Evolutionary conservation across 1,140 invertebrate species (phyloP).

Genomic region (Lerema accius): DNA sequence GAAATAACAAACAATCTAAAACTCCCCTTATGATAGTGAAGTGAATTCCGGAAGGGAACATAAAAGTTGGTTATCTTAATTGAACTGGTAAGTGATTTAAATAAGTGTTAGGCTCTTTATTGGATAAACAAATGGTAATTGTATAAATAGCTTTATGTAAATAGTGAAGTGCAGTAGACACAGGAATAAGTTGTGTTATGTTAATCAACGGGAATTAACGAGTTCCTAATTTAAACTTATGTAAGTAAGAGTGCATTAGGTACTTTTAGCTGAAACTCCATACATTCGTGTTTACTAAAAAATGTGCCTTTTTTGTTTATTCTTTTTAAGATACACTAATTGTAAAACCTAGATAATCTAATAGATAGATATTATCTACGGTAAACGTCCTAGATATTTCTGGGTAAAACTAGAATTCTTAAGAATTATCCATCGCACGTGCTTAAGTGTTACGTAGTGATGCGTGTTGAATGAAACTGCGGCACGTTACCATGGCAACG

Average conservation of each 20-base stretch:
- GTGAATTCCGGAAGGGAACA: slow-evolving; percentile 41
- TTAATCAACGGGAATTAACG: background rate
- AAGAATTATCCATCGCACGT: slow-evolving; percentile 36
- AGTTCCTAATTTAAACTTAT: background rate
- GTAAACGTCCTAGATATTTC: background rate
- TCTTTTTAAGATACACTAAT: too few species aligned
- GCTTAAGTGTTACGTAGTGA: slow-evolving; percentile 38
- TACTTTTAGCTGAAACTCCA: too few species aligned
- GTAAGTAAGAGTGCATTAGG: too few species aligned
- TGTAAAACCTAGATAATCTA: too few species aligned
- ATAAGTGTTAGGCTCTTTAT: background rate
- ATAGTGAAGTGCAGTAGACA: background rate
- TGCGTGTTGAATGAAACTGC: slow-evolving; percentile 63
- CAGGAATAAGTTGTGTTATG: background rate
- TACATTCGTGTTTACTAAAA: too few species aligned
- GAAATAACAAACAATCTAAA: slow-evolving; percentile 66
- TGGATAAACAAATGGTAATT: slow-evolving; percentile 14
- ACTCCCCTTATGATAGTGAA: slow-evolving; percentile 74
- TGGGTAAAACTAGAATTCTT: background rate
- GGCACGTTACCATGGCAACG: slow-evolving; percentile 68
- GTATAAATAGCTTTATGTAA: background rate
- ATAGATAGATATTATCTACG: too few species aligned
- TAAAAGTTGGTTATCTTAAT: slow-evolving; percentile 15
- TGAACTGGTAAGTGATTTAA: slow-evolving; percentile 52
- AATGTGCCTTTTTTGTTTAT: too few species aligned